A percentile compares a stretch with the other conserved stretches of the same genome.
Evolutionary conservation across 2,888 invertebrate species (phyloP).

Genomic region (Artemia sinica): DNA sequence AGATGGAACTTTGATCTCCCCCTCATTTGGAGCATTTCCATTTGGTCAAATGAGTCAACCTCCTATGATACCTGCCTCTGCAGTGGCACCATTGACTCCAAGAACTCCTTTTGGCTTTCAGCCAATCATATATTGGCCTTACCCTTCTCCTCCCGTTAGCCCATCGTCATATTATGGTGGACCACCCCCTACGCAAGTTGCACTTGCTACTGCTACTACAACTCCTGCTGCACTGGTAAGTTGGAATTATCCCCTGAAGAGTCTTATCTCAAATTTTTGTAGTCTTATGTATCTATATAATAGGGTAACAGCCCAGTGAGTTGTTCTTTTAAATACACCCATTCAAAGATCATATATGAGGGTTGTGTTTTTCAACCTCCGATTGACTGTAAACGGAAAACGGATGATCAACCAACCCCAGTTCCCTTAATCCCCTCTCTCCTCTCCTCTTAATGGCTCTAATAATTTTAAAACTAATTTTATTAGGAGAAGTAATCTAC

Average conservation of each 20-base stretch:
- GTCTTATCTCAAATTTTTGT: too few species aligned
- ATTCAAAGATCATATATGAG: too few species aligned
- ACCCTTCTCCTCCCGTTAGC: slow-evolving; percentile 83
- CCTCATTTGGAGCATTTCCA: slow-evolving; percentile 29
- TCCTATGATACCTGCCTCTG: slow-evolving; percentile 28
- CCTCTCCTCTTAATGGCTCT: too few species aligned
- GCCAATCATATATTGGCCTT: slow-evolving; percentile 68
- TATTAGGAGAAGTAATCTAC: too few species aligned
- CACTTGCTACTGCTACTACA: slow-evolving; percentile 23
- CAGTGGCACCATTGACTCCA: slow-evolving; percentile 28
- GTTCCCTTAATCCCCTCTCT: too few species aligned
- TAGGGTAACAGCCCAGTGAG: too few species aligned
- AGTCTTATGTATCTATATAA: too few species aligned
- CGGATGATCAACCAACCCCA: too few species aligned
- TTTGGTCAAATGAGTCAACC: slow-evolving; percentile 28
- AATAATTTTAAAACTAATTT: too few species aligned
- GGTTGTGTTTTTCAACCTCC: too few species aligned
- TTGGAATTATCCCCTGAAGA: background rate
- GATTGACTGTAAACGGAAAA: too few species aligned
- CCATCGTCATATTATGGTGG: slow-evolving; percentile 69
- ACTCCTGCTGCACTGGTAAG: slow-evolving; percentile 24
- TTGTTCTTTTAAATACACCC: too few species aligned
- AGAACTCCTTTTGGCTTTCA: slow-evolving; percentile 28
- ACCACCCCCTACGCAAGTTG: slow-evolving; percentile 30
- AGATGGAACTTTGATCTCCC: slow-evolving; percentile 28